Conservation (phyloP, 2,888 invertebrate species). For the Tolmerus cingulatus region DNA sequence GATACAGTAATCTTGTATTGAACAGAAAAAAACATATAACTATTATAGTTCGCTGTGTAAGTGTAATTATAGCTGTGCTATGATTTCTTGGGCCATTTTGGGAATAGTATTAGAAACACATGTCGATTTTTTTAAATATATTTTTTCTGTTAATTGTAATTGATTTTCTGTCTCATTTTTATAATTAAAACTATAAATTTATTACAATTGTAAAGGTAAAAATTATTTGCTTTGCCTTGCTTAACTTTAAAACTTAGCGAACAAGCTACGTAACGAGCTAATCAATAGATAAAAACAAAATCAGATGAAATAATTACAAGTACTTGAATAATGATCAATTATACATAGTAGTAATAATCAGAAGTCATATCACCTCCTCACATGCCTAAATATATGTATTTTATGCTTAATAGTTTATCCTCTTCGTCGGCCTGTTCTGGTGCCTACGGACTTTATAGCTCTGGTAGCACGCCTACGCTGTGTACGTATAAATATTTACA, state of each 20-base stretch:
- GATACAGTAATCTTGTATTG: no score
- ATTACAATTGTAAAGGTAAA: slow-evolving; percentile 36
- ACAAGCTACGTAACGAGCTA: slow-evolving; percentile 11
- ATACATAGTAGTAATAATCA: neutral
- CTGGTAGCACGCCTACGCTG: neutral
- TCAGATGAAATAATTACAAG: slow-evolving; percentile 33
- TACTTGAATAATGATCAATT: slow-evolving; percentile 19
- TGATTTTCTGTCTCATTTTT: slow-evolving; percentile 35
- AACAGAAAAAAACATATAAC: no score
- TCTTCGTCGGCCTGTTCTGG: neutral
- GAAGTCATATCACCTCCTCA: neutral
- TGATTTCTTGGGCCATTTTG: neutral
- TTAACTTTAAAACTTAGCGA: slow-evolving; percentile 20
- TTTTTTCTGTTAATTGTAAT: slow-evolving; percentile 29
- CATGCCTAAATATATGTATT: neutral
- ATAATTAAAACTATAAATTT: slow-evolving; percentile 38
- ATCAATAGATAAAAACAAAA: slow-evolving; percentile 22
- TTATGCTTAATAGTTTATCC: neutral
- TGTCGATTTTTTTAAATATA: neutral
- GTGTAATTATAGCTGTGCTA: neutral
- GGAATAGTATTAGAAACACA: neutral
- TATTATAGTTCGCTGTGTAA: neutral
- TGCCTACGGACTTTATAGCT: neutral
- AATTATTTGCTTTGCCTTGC: slow-evolving; percentile 34
- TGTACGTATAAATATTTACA: slow-evolving; percentile 41